Evolutionary conservation across 2,888 invertebrate species (phyloP).

Genomic region (Andrena trimmerana): DNA sequence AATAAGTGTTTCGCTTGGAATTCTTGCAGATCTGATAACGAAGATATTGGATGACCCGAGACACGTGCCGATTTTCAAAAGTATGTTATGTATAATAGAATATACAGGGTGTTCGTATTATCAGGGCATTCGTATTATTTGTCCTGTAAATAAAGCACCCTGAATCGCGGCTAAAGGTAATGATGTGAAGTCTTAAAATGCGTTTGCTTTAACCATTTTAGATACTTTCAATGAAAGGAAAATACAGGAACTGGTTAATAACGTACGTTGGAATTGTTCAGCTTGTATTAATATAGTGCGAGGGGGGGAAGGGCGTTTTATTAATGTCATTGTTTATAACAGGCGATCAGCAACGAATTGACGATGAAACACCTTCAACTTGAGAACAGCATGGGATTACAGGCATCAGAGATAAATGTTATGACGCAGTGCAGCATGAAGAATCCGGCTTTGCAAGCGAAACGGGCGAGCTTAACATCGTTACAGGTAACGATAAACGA

Average conservation of each 20-base stretch:
- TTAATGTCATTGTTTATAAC: conserved; percentile 57
- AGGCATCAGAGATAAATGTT: conserved; percentile 78
- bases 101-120: no score
- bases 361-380: conserved; percentile 78
- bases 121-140: no score
- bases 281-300: neutral
- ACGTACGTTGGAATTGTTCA: conserved; percentile 74
- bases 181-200: neutral
- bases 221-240: conserved; percentile 74
- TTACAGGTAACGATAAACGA: conserved; percentile 72
- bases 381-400: conserved; percentile 77
- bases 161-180: neutral
- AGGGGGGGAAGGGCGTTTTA: neutral
- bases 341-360: conserved; percentile 75
- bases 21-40: conserved; percentile 77
- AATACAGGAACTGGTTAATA: conserved; percentile 69
- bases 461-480: conserved; percentile 76
- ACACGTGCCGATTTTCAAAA: conserved; percentile 72
- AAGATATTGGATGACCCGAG: conserved; percentile 63
- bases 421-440: conserved; percentile 77
- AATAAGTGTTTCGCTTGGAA: neutral
- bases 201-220: conserved; percentile 61
- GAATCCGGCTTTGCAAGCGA: conserved; percentile 74
- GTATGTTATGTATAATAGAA: conserved; percentile 66
- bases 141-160: no score